Base-by-base conservation (phyloP, 2,797 vertebrate species). In the Pangasius krempfi region DNA sequence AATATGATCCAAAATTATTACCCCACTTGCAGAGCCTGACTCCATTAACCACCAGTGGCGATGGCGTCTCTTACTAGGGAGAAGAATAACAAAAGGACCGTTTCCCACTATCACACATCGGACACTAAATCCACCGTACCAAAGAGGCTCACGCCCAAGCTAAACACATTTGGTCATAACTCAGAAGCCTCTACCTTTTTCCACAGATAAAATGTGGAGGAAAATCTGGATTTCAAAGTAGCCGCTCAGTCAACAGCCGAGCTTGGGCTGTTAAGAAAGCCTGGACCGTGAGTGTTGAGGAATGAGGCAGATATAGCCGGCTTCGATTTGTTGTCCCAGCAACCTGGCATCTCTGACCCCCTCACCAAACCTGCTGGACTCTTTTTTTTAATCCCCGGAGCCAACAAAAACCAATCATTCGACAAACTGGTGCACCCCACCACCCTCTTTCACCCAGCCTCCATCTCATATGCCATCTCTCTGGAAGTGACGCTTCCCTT, bases 121-220 rank as follows among this genome's bases (percentile, higher is more conserved):
- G 92, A 94, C 95, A 93, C 96, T 94, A 95, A 97, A 96, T 95
- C 96, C 96, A 96, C 96, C 94, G 95, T 95, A 95, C 94, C 94
- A 94, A 27, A 62, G 52, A 93, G 90, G 94, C 91, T 93, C 94
- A 93, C 93, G 96, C 84, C 97, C 96, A 97, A 97, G 95, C 93
- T 96, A 97, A 98, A 97, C 96, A 97, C 95, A 97, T 97, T 97
- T 96, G 96, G 96, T 97, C 96, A 97, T 96, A 95, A 96, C 95
- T 95, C 93, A 95, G 58, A 96, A 96, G 96, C 97, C 94, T 96
- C 96, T 97, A 97, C 97, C 97, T 97, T 97, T 97, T 89, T 90
- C 85, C 95, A 95, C 96, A 97, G 96, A 96, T 87, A 86, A 80
- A 86, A 73, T 96, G 94, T 96, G 95, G 96, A 96, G 96, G 95